Evolutionary conservation across 2,888 invertebrate species (phyloP), one percentile per base, ranked within the genome.

Genomic region (Drosophila cracens): DNA sequence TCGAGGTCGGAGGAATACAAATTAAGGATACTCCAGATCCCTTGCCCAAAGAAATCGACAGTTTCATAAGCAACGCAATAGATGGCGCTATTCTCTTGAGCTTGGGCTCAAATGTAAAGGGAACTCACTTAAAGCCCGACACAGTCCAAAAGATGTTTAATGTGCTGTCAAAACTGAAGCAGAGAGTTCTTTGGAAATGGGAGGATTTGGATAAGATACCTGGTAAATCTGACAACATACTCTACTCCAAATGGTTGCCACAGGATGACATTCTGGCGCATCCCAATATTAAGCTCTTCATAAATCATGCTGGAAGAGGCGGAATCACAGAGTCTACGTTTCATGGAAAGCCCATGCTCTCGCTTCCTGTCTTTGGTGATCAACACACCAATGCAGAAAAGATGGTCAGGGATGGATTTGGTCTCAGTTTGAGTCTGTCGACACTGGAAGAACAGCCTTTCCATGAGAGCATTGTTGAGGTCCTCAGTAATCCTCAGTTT

Each of bases 141-240:
- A 95, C 94, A 70, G 93, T 93, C 21, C 89, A 94, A 40, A 94
- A 93, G 6, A 94, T 96, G 57, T 91, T 95, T 5, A 94, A 94
- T 64, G 94, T 94, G 2, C 94, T 96, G 54, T 92, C 94, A 0
- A 94, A 93, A 70, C 82, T 96, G 0, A 95, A 95, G 73, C 95
- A 95, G 65, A 94, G 94, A 4, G 94, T 96, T 0, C 83, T 96
- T 18, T 96, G 96, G 96, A 96, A 96, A 92, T 96, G 95, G 95
- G 96, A 96, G 83, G 77, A 87, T 49, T 94, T 94, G 0, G 94
- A 94, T 5, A 91, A 92, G 8, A 87, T 95, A 0, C 91, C 91
- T 0, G 92, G 92, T 2, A 86, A 91, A 4, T 92, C 94, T 0
- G 54, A 82, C 0, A 94, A 94, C 72, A 93, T 94, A 4, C 89